Evolutionary conservation across 2,113 vertebrate species (phyloP), one percentile per base, ranked within the genome.

Genomic region (Callipepla californica): DNA sequence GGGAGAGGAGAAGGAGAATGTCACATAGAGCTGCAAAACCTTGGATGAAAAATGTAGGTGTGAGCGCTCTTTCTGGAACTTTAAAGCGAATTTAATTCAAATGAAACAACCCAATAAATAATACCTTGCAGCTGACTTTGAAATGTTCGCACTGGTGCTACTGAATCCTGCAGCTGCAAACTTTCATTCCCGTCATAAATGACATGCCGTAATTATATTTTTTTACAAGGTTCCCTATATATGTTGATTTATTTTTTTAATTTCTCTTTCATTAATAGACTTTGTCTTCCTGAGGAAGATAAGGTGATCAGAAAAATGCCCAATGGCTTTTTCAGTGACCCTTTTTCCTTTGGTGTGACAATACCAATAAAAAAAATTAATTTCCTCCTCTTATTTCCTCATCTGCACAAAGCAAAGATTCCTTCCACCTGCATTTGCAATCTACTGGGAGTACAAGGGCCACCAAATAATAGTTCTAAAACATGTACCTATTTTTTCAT

Each of bases 51-150:
- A 94, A 96, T 96, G 88, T 83, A 74, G 28, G 66, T 76, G 58
- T 72, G 79, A 92, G 67, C 0, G 0, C 67, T 91, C 91, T 81
- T 94, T 88, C 92, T 95, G 80, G 79, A 96, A 93, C 76, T 95
- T 96, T 93, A 94, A 96, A 95, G 79, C 62, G 73, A 95, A 84
- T 93, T 94, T 96, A 94, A 96, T 95, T 97, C 93, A 96, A 92
- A 96, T 92, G 87, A 96, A 95, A 95, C 87, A 89, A 89, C 59
- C 81, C 81, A 93, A 96, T 96, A 96, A 96, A 96, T 96, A 97
- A 96, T 77, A 89, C 78, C 81, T 92, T 65, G 70, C 74, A 76
- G 84, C 73, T 97, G 92, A 96, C 92, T 97, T 93, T 95, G 86
- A 97, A 96, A 94, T 84, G 90, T 78, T 95, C 11, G 0, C 45